phyloP scores from a whole-genome alignment of 2,797 vertebrate genomes.

The Rachycentron canadum region DNA sequence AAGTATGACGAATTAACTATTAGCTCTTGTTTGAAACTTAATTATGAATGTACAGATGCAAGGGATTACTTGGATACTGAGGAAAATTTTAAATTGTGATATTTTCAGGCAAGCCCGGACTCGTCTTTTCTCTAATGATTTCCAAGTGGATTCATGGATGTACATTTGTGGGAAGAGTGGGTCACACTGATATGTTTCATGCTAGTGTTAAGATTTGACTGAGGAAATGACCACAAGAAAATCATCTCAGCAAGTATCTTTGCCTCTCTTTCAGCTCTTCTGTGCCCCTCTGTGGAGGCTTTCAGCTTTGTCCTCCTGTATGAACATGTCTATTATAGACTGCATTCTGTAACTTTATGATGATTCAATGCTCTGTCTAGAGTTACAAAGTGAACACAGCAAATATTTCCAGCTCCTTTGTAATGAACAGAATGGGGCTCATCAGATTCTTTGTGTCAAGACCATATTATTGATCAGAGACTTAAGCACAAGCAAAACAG shows the following conservation, averaged over 20 bases:
- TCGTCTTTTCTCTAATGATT: neutral
- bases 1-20: too few species aligned
- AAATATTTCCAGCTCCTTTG: neutral
- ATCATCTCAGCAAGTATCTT: neutral
- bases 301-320: neutral
- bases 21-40: too few species aligned
- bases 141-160: neutral
- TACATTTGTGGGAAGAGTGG: too few species aligned
- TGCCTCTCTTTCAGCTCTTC: neutral
- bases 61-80: too few species aligned
- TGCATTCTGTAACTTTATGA: neutral
- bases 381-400: neutral
- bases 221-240: too few species aligned
- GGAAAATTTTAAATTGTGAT: too few species aligned
- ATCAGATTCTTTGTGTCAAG: neutral
- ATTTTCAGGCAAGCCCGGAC: neutral
- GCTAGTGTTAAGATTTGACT: too few species aligned
- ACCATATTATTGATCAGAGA: constrained; percentile 5
- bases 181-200: too few species aligned
- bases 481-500: constrained; percentile 17
- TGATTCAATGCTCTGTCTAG: neutral
- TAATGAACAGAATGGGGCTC: constrained; percentile 1
- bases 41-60: too few species aligned
- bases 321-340: neutral
- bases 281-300: neutral